Evolutionary conservation across 2,888 invertebrate genomes (phyloP), one percentile per base, ranked within the genome.

Genomic region (Parnassius glacialis): DNA sequence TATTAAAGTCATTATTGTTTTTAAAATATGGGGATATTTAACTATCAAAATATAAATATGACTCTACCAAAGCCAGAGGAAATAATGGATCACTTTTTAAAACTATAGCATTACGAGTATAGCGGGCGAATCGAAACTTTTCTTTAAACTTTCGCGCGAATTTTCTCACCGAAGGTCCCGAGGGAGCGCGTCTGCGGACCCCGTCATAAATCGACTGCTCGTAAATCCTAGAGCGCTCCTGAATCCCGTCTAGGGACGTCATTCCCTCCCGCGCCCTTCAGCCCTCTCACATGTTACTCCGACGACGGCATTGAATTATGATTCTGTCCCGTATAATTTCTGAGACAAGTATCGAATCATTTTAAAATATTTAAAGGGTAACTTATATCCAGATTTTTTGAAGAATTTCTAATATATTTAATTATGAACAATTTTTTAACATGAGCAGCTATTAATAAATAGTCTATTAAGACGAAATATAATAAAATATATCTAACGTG

Each of bases 251-350:
- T 67, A 61, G 67, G 74, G 74, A 75, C 72, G 65, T 68, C 63
- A 64, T 67, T 54, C 68, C 68, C 67, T 66, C 61, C 65, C 55
- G 63, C 60, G 59, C 68, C 69, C 69, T 68, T 61, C 64, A 68
- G 67, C 70, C 70, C 70, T 72, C 74, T 67, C 78, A 80, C 74
- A 65, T 78, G 81, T 81, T 75, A 74, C 83, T 80, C 65, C 74
- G 83, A 83, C 75, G 81, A 81, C 83, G 79, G 74, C 77, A 81
- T 76, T 79, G 81, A 83, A 74, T 71, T 64, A 68, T 65, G 64
- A 57, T 52, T 44, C n/a, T 12, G 20, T 47, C 12, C 57, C 62
- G 68, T 65, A 72, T 45, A 10, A 48, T 44, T 54, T 44, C 11
- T 48, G 25, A n/a, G 11, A 51, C 16, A 34, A 61, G 54, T 48